A percentile compares a stretch with the other conserved stretches of the same genome.
Evolutionary conservation across 1,140 invertebrate species (phyloP).

Genomic region (Andrena cerasifolii): DNA sequence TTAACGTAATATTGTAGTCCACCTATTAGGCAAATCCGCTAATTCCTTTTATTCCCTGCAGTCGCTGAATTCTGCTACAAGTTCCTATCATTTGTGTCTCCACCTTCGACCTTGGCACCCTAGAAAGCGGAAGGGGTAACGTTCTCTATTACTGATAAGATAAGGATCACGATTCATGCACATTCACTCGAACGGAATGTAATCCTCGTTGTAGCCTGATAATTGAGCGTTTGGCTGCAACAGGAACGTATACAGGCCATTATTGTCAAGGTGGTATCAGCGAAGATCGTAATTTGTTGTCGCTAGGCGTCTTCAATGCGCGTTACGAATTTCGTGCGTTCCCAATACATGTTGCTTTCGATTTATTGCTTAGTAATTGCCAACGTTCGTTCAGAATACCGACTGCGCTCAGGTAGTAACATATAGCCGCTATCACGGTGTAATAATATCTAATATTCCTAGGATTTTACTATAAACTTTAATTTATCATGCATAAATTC

Average conservation of each 20-base stretch:
- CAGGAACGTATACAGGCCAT: conserved; percentile 49
- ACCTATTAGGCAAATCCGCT: conserved; percentile 19
- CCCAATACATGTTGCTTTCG: background rate
- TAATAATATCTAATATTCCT: no score
- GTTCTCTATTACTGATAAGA: conserved; percentile 60
- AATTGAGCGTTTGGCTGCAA: conserved; percentile 56
- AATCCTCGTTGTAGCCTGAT: conserved; percentile 57
- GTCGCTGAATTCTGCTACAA: background rate
- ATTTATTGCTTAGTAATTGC: conserved; percentile 37
- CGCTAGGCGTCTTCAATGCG: conserved; percentile 30
- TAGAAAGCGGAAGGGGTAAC: conserved; percentile 40
- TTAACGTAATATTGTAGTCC: no score
- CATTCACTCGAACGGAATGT: conserved; percentile 47
- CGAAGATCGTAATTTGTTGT: conserved; percentile 41
- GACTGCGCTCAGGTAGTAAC: no score
- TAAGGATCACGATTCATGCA: conserved; percentile 58
- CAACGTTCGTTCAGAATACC: background rate
- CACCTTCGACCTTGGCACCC: conserved; percentile 4
- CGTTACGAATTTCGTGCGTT: conserved; percentile 12
- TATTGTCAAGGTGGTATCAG: conserved; percentile 59
- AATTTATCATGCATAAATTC: no score
- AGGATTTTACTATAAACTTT: no score
- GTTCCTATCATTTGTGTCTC: conserved; percentile 14
- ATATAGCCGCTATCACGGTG: no score
- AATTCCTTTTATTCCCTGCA: conserved; percentile 9